A percentile compares a stretch with the other conserved stretches of the same genome.
phyloP scores from a whole-genome alignment of 2,113 vertebrate genomes.

The Elaphurus davidianus region DNA sequence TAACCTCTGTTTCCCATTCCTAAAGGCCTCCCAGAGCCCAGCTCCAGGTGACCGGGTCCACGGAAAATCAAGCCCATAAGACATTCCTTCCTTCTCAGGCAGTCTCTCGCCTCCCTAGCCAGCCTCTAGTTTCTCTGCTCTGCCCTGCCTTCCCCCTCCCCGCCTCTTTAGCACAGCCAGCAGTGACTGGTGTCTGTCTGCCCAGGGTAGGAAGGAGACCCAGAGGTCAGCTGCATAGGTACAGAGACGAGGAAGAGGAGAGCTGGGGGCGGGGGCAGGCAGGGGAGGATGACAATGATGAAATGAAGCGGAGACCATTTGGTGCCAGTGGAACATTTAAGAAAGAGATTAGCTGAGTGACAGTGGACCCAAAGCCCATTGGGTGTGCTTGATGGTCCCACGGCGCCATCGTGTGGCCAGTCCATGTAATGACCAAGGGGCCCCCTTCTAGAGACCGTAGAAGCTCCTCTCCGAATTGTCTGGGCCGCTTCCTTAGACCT shows the following conservation, averaged over 20 bases:
- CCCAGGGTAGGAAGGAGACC: background rate
- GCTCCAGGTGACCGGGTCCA: background rate
- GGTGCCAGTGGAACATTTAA: background rate
- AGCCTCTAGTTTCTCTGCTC: background rate
- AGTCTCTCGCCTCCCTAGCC: background rate
- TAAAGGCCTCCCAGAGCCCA: background rate
- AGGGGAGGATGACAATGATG: background rate
- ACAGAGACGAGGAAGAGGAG: background rate
- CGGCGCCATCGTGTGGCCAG: constrained; percentile 68
- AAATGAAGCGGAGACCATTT: constrained; percentile 20
- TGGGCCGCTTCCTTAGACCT: background rate
- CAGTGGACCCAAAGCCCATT: background rate
- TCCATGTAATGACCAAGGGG: background rate
- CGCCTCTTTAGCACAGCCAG: background rate
- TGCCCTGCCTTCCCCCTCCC: background rate
- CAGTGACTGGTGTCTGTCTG: background rate
- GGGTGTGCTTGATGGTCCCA: constrained; percentile 43
- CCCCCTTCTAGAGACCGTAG: accelerated
- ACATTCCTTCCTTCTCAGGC: background rate
- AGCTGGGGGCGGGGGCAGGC: accelerated
- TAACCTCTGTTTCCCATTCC: background rate
- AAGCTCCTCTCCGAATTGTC: background rate
- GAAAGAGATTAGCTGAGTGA: background rate
- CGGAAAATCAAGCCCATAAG: background rate
- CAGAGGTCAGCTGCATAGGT: background rate